Evolutionary conservation across 2,113 vertebrate genomes (phyloP).

Genomic region (Argyrosomus japonicus): DNA sequence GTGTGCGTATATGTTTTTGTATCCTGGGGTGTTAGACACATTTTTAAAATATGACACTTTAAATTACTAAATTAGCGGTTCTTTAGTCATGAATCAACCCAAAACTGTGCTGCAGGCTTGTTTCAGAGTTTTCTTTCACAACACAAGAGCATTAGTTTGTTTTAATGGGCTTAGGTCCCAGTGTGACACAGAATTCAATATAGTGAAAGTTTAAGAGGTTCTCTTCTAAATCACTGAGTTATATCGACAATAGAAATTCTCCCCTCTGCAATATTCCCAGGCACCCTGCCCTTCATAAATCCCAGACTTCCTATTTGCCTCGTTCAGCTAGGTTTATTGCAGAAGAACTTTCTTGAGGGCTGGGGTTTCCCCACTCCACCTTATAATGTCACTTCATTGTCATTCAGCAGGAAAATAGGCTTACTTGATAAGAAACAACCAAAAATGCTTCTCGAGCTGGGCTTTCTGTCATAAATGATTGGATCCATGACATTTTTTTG

Average conservation of each 20-base stretch:
- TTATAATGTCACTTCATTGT: conserved; percentile 12
- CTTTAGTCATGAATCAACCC: conserved; percentile 23
- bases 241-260: conserved; percentile 54
- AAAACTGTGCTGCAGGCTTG: conserved; percentile 13
- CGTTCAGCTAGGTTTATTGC: conserved; percentile 42
- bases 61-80: conserved; percentile 34
- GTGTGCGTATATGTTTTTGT: background rate
- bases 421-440: background rate
- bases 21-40: background rate
- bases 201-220: conserved; percentile 40
- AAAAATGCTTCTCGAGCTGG: background rate
- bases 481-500: background rate
- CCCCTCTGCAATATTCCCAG: conserved; percentile 46
- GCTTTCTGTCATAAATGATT: background rate
- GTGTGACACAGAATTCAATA: conserved; percentile 37
- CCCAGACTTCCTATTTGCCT: conserved; percentile 28
- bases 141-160: conserved; percentile 35
- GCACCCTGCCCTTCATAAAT: conserved; percentile 60
- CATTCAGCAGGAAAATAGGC: background rate
- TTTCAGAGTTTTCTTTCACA: conserved; percentile 22
- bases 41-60: conserved; percentile 49
- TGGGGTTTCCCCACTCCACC: conserved; percentile 36
- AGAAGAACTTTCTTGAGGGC: conserved; percentile 27
- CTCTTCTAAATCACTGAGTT: conserved; percentile 56
- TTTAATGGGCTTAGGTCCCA: conserved; percentile 41